A percentile compares a stretch with the other conserved stretches of the same genome.
phyloP scores from a whole-genome alignment of 2,888 invertebrate species.

The Crematogaster levior region DNA sequence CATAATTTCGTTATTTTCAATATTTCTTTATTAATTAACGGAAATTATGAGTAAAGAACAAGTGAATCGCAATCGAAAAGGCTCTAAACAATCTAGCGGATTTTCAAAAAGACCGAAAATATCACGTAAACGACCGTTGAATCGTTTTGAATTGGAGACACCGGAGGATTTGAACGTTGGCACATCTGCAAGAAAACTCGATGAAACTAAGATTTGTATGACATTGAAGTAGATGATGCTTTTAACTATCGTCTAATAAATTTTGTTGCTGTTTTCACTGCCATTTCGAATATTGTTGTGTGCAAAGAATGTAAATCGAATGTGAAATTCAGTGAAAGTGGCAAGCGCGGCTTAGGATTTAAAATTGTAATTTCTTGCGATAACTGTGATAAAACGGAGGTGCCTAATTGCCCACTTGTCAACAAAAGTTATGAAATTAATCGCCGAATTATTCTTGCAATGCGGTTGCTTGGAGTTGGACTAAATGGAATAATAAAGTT shows the following conservation, averaged over 20 bases:
- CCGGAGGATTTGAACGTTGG: neutral
- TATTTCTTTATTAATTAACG: no score
- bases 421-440: neutral
- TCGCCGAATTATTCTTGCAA: neutral
- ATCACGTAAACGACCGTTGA: neutral
- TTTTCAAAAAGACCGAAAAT: no score
- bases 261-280: no score
- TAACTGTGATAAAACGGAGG: neutral
- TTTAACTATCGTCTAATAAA: neutral
- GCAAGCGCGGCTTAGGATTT: neutral
- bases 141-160: neutral
- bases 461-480: neutral
- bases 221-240: neutral
- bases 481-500: neutral
- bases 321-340: neutral
- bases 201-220: no score
- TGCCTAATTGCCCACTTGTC: neutral
- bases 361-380: neutral
- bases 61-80: no score
- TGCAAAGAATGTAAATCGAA: slow-evolving; percentile 2
- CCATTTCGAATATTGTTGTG: neutral
- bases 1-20: no score
- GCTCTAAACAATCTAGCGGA: no score
- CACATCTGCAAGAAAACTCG: neutral
- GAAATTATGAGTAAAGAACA: no score